Percentiles rank a stretch among this genome's conserved stretches.
phyloP scores from a whole-genome alignment of 2,888 invertebrate species.

The Saturnia japonica region DNA sequence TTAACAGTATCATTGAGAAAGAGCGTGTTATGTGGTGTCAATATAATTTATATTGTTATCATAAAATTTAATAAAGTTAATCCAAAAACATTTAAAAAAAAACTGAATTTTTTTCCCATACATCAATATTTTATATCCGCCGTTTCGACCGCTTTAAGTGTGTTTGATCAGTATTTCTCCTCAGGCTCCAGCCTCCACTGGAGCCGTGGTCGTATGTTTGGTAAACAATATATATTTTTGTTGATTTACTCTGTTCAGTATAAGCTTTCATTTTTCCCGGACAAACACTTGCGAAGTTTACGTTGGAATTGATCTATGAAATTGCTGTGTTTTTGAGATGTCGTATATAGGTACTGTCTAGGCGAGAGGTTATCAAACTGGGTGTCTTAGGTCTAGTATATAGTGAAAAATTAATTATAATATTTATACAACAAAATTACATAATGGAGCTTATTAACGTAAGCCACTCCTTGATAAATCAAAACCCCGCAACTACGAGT shows the following conservation, averaged over 20 bases:
- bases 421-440: too few species aligned
- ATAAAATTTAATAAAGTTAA: too few species aligned
- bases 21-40: too few species aligned
- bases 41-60: too few species aligned
- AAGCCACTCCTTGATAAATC: too few species aligned
- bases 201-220: neutral
- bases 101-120: neutral
- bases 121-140: neutral
- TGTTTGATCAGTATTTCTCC: slow-evolving; percentile 1
- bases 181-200: neutral
- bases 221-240: slow-evolving; percentile 13
- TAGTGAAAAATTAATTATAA: too few species aligned
- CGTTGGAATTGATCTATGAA: slow-evolving; percentile 12
- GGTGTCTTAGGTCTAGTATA: too few species aligned
- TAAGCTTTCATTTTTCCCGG: slow-evolving; percentile 5
- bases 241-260: neutral
- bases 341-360: neutral
- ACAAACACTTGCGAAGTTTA: slow-evolving; percentile 12
- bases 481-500: too few species aligned
- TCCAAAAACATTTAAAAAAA: too few species aligned
- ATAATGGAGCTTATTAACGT: too few species aligned
- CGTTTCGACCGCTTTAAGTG: slow-evolving; percentile 8
- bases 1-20: too few species aligned
- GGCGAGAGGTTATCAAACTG: too few species aligned
- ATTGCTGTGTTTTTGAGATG: neutral